Evolutionary conservation across 1,140 invertebrate genomes (phyloP).

Genomic region (Euwallacea similis): DNA sequence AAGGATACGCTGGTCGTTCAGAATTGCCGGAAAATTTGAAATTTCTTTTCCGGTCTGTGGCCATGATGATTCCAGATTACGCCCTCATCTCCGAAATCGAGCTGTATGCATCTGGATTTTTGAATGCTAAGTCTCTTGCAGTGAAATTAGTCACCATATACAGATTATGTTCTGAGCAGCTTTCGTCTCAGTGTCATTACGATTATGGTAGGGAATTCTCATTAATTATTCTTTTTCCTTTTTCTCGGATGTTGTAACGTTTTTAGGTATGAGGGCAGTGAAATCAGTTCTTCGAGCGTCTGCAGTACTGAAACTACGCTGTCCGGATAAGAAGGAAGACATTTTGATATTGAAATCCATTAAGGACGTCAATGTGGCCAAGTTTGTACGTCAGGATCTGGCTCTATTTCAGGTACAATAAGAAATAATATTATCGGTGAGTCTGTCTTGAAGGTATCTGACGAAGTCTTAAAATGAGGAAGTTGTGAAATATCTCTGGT

Average conservation of each 20-base stretch:
- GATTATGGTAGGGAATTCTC: constrained; percentile 74
- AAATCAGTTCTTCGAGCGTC: constrained; percentile 90
- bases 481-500: too few relatives aligned
- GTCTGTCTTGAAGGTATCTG: not conserved
- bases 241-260: not conserved
- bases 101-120: constrained; percentile 91
- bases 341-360: constrained; percentile 84
- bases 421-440: not conserved
- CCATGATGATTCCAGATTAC: constrained; percentile 98
- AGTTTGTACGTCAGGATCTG: constrained; percentile 86
- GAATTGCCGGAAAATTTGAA: constrained; percentile 95
- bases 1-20: constrained; percentile 82
- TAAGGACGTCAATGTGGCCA: constrained; percentile 91
- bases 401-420: constrained; percentile 74
- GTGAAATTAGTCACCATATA: constrained; percentile 96
- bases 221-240: not conserved
- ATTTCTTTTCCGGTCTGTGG: constrained; percentile 91
- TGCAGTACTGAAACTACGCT: constrained; percentile 85
- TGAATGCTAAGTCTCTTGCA: constrained; percentile 83
- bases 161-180: constrained; percentile 89
- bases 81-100: constrained; percentile 93
- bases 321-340: constrained; percentile 82
- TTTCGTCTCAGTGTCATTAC: constrained; percentile 94
- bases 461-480: not conserved
- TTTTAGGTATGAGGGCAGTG: constrained; percentile 77